Evolutionary conservation across 1,140 invertebrate species (phyloP).

Genomic region (Drosophila albomicans): DNA sequence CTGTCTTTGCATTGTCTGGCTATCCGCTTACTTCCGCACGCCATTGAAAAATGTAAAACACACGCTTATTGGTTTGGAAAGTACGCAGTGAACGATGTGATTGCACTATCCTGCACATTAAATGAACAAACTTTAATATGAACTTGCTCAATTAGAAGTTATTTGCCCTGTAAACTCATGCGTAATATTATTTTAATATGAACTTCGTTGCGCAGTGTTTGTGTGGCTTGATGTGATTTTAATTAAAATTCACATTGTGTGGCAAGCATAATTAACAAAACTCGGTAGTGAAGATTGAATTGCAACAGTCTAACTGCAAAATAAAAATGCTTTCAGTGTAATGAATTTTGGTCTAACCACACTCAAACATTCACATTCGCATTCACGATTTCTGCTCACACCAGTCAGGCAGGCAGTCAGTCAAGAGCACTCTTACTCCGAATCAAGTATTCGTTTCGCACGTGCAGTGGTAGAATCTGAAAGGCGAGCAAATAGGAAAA

Average conservation of each 20-base stretch:
- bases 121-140: neutral
- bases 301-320: constrained; percentile 20
- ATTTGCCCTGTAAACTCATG: no score
- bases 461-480: neutral
- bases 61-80: constrained; percentile 60
- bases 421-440: neutral
- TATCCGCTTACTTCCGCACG: constrained; percentile 31
- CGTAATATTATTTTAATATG: neutral
- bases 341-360: constrained; percentile 54
- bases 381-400: constrained; percentile 11
- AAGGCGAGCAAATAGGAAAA: constrained; percentile 44
- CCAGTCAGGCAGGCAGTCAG: neutral
- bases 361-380: neutral
- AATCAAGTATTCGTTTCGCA: no score
- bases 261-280: constrained; percentile 7
- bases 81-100: constrained; percentile 56
- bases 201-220: neutral
- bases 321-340: constrained; percentile 77
- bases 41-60: constrained; percentile 62
- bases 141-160: no score
- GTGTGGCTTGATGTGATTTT: constrained; percentile 36
- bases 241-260: constrained; percentile 40
- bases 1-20: constrained; percentile 29
- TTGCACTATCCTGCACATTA: constrained; percentile 37
- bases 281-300: constrained; percentile 6